Percentiles rank a stretch among this genome's conserved stretches.
Evolutionary conservation across 2,888 invertebrate genomes (phyloP).

Genomic region (Rotaria magnacalcarata): DNA sequence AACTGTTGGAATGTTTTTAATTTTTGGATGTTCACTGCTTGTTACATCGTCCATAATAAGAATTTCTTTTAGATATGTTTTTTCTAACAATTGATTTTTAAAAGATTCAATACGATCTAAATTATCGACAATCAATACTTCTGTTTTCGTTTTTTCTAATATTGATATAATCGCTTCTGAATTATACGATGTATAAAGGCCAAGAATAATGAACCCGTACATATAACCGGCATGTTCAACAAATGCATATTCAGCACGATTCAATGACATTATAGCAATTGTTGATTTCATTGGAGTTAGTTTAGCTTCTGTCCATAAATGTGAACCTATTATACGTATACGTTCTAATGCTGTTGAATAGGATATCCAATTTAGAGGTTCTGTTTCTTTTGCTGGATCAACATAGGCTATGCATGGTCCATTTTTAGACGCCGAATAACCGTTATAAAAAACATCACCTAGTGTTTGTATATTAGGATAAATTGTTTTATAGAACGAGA

Average conservation of each 20-base stretch:
- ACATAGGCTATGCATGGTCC: background rate
- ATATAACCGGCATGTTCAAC: conserved; percentile 41
- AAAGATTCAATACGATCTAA: background rate
- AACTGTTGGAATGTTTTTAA: background rate
- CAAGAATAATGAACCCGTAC: conserved; percentile 36
- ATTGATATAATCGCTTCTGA: conserved; percentile 30
- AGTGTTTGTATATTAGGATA: background rate
- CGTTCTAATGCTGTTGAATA: background rate
- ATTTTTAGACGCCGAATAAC: background rate
- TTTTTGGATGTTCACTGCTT: background rate
- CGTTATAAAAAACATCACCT: background rate
- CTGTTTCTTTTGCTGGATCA: background rate
- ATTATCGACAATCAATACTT: conserved; percentile 6
- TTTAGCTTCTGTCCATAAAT: conserved; percentile 2
- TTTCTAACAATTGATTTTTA: background rate
- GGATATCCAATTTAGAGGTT: background rate
- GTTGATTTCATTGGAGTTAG: background rate
- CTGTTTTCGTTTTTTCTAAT: background rate
- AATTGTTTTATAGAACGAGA: background rate
- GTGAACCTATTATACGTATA: background rate
- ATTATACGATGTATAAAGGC: conserved; percentile 40
- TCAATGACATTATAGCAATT: background rate
- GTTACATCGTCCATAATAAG: background rate
- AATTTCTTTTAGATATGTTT: background rate
- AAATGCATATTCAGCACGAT: conserved; percentile 68